phyloP scores from a whole-genome alignment of 2,888 invertebrate species.

The Eucera pruinosa region DNA sequence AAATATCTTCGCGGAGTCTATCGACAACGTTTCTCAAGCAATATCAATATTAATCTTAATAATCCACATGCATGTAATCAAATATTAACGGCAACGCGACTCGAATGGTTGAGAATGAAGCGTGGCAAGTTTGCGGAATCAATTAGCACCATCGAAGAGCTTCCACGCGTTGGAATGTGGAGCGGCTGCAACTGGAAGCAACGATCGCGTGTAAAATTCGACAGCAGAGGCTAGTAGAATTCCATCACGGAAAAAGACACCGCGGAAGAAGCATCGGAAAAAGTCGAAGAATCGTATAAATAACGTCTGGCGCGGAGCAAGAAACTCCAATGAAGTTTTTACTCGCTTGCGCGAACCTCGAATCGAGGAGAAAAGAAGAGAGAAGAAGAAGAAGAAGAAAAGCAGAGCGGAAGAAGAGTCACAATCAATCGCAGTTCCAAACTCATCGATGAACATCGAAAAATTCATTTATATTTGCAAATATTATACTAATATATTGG shows the following conservation, averaged over 20 bases:
- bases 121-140: conserved; percentile 36
- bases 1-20: no score
- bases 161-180: conserved; percentile 42
- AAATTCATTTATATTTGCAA: conserved; percentile 21
- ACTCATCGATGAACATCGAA: background rate
- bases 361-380: background rate
- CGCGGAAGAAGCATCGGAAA: conserved; percentile 6
- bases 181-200: background rate
- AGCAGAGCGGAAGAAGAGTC: background rate
- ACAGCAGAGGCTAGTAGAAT: background rate
- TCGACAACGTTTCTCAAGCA: no score
- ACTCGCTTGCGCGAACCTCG: background rate
- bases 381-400: conserved; percentile 2
- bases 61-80: no score
- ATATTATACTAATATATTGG: no score
- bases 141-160: conserved; percentile 35
- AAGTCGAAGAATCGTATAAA: conserved; percentile 33
- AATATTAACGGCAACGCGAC: no score
- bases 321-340: conserved; percentile 33
- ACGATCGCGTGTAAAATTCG: conserved; percentile 9
- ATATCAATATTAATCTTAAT: no score
- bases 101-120: no score
- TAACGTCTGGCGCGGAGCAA: conserved; percentile 27
- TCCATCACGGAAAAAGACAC: background rate
- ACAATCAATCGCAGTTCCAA: no score